Evolutionary conservation across 2,888 invertebrate species (phyloP).

Genomic region (Drosophila koepferae): DNA sequence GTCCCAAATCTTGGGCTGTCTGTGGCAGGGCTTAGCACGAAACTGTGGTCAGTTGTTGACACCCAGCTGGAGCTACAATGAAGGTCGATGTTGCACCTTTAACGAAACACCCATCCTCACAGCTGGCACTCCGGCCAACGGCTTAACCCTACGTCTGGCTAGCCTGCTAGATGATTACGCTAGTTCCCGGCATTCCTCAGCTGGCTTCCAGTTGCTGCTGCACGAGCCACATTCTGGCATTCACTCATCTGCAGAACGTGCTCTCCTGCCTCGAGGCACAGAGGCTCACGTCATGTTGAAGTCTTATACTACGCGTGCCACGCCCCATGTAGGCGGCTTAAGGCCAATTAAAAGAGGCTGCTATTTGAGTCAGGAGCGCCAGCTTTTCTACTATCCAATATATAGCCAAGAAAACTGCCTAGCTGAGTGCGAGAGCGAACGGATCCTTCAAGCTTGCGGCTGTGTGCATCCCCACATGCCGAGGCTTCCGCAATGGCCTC

Average conservation of each 20-base stretch:
- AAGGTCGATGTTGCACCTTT: constrained; percentile 88
- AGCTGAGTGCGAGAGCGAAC: constrained; percentile 86
- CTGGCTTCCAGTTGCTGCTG: constrained; percentile 87
- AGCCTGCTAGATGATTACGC: constrained; percentile 87
- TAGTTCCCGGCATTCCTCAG: constrained; percentile 86
- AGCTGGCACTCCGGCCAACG: constrained; percentile 88
- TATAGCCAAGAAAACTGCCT: constrained; percentile 89
- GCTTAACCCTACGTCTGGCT: constrained; percentile 87
- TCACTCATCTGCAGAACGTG: constrained; percentile 86
- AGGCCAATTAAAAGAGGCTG: constrained; percentile 86
- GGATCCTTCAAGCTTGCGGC: constrained; percentile 86
- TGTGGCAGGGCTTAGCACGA: constrained; percentile 87
- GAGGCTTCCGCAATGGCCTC: constrained; percentile 62
- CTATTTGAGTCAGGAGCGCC: constrained; percentile 86
- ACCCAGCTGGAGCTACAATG: constrained; percentile 84
- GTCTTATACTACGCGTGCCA: constrained; percentile 87
- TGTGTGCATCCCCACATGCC: constrained; percentile 88
- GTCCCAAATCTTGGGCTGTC: constrained; percentile 86
- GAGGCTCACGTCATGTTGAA: constrained; percentile 87
- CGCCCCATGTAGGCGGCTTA: constrained; percentile 85
- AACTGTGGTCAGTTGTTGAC: constrained; percentile 87
- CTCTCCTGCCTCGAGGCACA: constrained; percentile 86
- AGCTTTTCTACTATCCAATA: constrained; percentile 78
- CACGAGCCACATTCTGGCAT: constrained; percentile 88
- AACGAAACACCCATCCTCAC: constrained; percentile 87